Evolutionary conservation across 2,113 vertebrate genomes (phyloP), one percentile per base, ranked within the genome.

Genomic region (Pomatostomus ruficeps): DNA sequence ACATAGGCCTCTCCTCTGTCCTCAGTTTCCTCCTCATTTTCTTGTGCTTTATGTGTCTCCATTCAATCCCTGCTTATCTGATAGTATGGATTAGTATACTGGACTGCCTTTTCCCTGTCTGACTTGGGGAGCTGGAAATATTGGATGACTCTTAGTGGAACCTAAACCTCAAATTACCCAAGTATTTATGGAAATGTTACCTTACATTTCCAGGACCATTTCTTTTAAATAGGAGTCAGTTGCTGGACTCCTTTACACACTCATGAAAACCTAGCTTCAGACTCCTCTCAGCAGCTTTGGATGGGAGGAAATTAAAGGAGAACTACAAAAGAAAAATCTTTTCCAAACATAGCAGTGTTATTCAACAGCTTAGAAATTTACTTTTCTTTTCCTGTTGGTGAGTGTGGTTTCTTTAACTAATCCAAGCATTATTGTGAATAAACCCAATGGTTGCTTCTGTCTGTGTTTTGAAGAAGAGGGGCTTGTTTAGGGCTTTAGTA

Each of bases 341-440:
- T 96, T 96, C 89, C 91, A 96, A 96, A 91, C 91, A 92, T 28
- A 96, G 88, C 89, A 93, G 36, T 62, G 89, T 87, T 95, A 89
- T 94, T 95, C 89, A 96, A 93, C 94, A 95, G 85, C 85, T 95
- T 77, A 91, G 88, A 96, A 90, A 96, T 88, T 80, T 52, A 95
- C 89, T 95, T 91, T 55, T 81, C 74, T 92, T 87, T 91, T 96
- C 89, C 91, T 89, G 59, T 85, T 91, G 85, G 85, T 89, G 55
- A 95, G 83, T 95, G 93, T 73, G 89, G 89, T 93, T 96, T 93
- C 85, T 95, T 94, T 72, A 85, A 85, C 89, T 92, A 95, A 95
- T 91, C 87, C 91, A 85, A 58, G 76, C 35, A 85, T 90, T 94
- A 93, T 67, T 90, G 59, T 93, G 78, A 93, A 91, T 88, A 96